Conservation (phyloP, 2,888 invertebrate species). For the Serripes groenlandicus region DNA sequence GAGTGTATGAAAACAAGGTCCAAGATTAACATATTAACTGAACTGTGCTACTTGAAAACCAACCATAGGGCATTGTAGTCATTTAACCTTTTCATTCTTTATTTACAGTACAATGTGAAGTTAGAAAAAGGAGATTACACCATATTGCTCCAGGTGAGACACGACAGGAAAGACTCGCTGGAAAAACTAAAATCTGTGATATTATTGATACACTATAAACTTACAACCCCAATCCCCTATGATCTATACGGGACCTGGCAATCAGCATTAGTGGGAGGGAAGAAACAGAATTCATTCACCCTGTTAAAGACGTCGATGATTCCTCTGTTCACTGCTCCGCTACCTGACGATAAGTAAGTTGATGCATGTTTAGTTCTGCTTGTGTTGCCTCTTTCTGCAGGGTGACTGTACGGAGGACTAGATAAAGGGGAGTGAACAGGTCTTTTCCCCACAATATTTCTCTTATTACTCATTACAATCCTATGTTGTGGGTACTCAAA, state of each 20-base stretch:
- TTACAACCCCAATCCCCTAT: conserved; percentile 90
- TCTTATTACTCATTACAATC: too few relatives aligned
- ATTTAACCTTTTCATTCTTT: background rate
- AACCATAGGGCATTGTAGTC: background rate
- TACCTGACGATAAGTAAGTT: conserved; percentile 94
- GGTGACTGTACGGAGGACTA: too few relatives aligned
- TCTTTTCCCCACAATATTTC: too few relatives aligned
- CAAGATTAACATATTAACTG: too few relatives aligned
- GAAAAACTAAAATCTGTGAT: conserved; percentile 93
- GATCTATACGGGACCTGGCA: conserved; percentile 92
- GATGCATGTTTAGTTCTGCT: too few relatives aligned
- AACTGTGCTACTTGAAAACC: too few relatives aligned
- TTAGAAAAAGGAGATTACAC: conserved; percentile 98
- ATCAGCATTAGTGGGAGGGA: conserved; percentile 91
- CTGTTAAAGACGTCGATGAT: conserved; percentile 89
- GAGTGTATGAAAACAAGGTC: too few relatives aligned
- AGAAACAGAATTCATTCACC: conserved; percentile 90
- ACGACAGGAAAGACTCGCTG: conserved; percentile 94
- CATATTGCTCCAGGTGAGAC: conserved; percentile 94
- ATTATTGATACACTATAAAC: conserved; percentile 92
- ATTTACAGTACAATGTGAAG: conserved; percentile 92
- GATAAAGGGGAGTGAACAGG: too few relatives aligned
- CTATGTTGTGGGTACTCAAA: too few relatives aligned
- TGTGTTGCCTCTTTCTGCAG: too few relatives aligned
- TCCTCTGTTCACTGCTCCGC: conserved; percentile 93